Base-by-base conservation (phyloP, 2,113 vertebrate species). In the Percopsis transmontana region DNA sequence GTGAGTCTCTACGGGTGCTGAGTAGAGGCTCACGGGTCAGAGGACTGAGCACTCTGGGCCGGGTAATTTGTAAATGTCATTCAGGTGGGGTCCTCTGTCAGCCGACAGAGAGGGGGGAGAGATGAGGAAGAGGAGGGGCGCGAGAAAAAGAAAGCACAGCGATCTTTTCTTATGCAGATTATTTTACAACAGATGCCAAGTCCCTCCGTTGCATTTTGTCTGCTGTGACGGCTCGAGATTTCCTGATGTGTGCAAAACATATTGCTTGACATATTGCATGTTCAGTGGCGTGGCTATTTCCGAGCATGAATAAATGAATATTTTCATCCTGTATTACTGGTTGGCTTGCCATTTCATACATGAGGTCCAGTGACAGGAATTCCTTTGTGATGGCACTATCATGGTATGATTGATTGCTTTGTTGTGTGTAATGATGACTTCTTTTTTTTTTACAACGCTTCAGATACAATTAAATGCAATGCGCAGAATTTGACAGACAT, bases 51-150 rank as follows among this genome's bases (percentile, higher is more conserved):
- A 94, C 94, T 96, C 93, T 95, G 94, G 92, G 93, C 92, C 85
- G 91, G 94, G 95, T 98, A 96, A 99, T 99, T 99, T 98, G 94
- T 97, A 98, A 96, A 97, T 94, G 96, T 98, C 97, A 97, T 95
- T 96, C 95, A 96, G 94, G 92, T 91, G 90, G 81, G 92, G 93
- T 93, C 91, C 92, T 89, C 91, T 92, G 90, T 93, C 92, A 92
- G 91, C 86, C 78, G 71, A 44, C 70, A 55, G 68, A 70, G 78
- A 74, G 61, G 48, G 61, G 57, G 39, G 42, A 68, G 53, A 33
- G 18, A 33, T 9, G 20, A 20, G 55, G 21, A 62, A 62, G 58
- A 55, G 19, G 21, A 24, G 40, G 18, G 14, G 3, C n/a, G 8
- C 74, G 73, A 77, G 66, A 76, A 72, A 79, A 71, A 68, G 81